phyloP scores from a whole-genome alignment of 1,140 invertebrate genomes.

The Chymomyza costata region DNA sequence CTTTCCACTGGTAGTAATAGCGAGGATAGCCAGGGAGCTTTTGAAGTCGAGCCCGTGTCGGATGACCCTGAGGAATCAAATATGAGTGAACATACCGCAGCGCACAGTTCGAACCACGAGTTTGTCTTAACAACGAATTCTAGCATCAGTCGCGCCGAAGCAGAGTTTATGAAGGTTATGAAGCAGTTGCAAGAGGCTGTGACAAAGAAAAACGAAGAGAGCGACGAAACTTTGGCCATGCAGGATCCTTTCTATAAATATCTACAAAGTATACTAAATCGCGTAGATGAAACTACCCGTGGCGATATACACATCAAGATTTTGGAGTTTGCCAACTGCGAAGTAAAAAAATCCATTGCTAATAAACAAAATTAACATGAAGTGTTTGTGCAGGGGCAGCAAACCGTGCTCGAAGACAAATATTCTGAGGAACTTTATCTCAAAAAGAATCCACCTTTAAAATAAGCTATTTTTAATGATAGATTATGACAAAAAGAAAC shows the following conservation, averaged over 20 bases:
- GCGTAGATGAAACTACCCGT: conserved; percentile 14
- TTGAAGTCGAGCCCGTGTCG: no score
- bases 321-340: conserved; percentile 14
- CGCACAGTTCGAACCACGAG: no score
- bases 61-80: background rate
- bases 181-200: conserved; percentile 16
- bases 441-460: no score
- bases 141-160: background rate
- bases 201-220: conserved; percentile 9
- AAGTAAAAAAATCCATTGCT: conserved; percentile 3
- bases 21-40: no score
- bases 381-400: no score
- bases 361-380: no score
- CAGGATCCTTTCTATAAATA: conserved; percentile 33
- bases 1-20: no score
- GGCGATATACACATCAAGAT: conserved; percentile 23
- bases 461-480: no score
- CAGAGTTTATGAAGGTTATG: conserved; percentile 18
- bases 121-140: background rate
- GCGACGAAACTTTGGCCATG: background rate
- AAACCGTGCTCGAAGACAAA: no score
- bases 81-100: no score
- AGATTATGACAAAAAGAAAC: no score
- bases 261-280: conserved; percentile 22
- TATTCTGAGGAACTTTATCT: no score